Evolutionary conservation across 2,888 invertebrate species (phyloP).

Genomic region (Linyphia triangularis): DNA sequence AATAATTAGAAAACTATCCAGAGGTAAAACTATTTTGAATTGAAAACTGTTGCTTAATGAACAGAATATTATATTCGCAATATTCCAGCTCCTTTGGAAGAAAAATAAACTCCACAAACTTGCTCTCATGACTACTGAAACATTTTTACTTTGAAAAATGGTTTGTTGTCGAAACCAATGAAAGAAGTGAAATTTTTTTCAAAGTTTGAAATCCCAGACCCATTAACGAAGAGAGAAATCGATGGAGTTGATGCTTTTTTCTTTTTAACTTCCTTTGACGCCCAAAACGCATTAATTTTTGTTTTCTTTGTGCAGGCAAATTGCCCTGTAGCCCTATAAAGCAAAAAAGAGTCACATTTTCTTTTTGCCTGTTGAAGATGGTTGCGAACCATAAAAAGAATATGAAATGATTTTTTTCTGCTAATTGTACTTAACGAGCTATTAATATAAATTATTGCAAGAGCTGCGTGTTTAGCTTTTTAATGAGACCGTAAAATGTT

Average conservation of each 20-base stretch:
- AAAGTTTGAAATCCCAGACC: not conserved
- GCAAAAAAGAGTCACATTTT: not conserved
- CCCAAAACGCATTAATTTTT: not conserved
- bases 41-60: conserved; percentile 3
- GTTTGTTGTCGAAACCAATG: not conserved
- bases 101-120: not conserved
- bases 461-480: not conserved
- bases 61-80: not conserved
- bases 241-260: not conserved
- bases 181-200: not conserved
- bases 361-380: not conserved
- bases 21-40: not conserved
- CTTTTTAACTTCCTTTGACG: not conserved
- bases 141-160: not conserved
- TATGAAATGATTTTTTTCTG: not conserved
- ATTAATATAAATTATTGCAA: not conserved
- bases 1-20: not conserved
- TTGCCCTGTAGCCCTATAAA: not conserved
- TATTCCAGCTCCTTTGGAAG: not conserved
- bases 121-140: not conserved
- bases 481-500: not conserved
- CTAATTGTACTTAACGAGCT: not conserved
- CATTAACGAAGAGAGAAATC: conserved; percentile 6
- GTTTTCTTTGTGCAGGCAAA: not conserved
- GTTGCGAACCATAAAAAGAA: not conserved